These are phyloP conservation scores for Idaea aversata DNA, from an alignment of 2,888 invertebrate genomes.

Conservation along the genomic window DNA sequence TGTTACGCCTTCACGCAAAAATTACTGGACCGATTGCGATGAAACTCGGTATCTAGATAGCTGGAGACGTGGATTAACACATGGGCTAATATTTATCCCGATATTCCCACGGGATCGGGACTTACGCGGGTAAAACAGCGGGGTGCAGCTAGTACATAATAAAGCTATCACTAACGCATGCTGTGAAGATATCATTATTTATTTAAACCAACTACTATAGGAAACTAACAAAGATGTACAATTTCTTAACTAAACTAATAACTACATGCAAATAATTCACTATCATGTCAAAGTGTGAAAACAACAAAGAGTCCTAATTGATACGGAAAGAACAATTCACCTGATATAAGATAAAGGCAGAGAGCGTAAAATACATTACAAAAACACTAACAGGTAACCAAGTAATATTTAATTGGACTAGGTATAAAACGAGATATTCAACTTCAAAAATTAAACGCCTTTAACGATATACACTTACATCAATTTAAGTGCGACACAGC, in stretches of 20 bases:
- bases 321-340: constrained; percentile 67
- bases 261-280: constrained; percentile 40
- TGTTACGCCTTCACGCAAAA: no score
- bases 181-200: no score
- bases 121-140: no score
- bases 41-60: no score
- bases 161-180: no score
- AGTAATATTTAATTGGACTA: constrained; percentile 64
- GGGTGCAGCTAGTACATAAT: no score
- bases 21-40: no score
- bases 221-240: neutral
- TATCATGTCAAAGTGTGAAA: constrained; percentile 52
- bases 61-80: no score
- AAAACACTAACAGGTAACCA: constrained; percentile 43
- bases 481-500: constrained; percentile 26
- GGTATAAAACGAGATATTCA: constrained; percentile 45
- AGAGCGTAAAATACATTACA: constrained; percentile 67
- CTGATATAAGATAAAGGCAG: constrained; percentile 68
- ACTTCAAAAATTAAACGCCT: constrained; percentile 14
- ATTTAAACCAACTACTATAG: no score
- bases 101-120: no score
- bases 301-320: constrained; percentile 58
- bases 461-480: constrained; percentile 7
- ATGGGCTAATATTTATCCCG: no score
- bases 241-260: neutral